Base-by-base conservation (phyloP, 2,113 vertebrate species). In the Caloenas nicobarica region DNA sequence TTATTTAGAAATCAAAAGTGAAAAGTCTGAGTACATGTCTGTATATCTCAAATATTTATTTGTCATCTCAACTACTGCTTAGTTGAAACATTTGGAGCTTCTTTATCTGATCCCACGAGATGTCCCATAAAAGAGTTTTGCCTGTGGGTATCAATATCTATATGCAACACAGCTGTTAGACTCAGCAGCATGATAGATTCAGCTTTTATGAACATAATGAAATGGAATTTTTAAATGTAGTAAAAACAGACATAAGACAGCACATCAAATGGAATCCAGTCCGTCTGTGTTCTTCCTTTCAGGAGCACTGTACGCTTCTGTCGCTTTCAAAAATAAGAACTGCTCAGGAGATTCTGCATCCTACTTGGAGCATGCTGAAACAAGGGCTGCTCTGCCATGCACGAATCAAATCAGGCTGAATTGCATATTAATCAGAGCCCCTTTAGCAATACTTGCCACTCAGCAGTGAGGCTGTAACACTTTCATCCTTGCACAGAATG, bases 221-320 rank as follows among this genome's bases (percentile, higher is more conserved):
- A 95, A 96, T 88, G 93, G 97, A 97, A 97, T 97, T 97, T 97
- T 97, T 96, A 96, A 97, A 96, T 85, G 96, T 93, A 60, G 88
- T 79, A 85, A 97, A 97, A 88, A 11, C 93, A 97, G 95, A 74
- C 77, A 29, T 91, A 92, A 97, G 93, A 25, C 21, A 2, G 94
- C 95, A 86, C 95, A 97, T 97, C 97, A 97, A 97, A 97, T 9
- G 0, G 93, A 61, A 77, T 44, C 16, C 85, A 86, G 89, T 60
- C 93, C 16, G 82, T 61, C 89, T 94, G 90, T 21, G 48, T 42
- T 74, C 82, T 68, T 64, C 80, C 78, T 79, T 95, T 46, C 95
- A 28, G 65, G 56, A 95, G 84, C 5, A 5, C 40, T 7, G 29
- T 51, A 13, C 21, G 0, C 54, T 95, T 51, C 54, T 91, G 95